phyloP scores from a whole-genome alignment of 2,113 vertebrate species.

The Saccopteryx leptura region DNA sequence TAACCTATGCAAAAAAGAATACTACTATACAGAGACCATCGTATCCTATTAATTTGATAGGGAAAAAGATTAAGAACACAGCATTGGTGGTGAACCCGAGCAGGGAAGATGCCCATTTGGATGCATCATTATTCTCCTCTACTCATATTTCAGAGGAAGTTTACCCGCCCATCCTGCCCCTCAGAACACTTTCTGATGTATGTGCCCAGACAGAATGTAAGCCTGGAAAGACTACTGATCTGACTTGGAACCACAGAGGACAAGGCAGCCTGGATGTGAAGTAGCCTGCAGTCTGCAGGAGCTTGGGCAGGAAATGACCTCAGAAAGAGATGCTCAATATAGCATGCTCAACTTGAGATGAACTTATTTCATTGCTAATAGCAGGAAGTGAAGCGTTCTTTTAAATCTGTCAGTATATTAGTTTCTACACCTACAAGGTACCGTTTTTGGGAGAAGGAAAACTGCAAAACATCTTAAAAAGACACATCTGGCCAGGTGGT shows the following conservation, averaged over 20 bases:
- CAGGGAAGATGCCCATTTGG: not conserved
- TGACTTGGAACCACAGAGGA: not conserved
- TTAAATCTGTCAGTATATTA: not conserved
- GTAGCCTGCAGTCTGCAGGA: not conserved
- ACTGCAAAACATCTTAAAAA: constrained; percentile 9
- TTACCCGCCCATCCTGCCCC: not conserved
- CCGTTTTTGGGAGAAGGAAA: constrained; percentile 32
- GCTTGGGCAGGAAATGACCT: constrained; percentile 19
- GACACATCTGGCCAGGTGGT: not conserved
- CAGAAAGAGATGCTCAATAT: constrained; percentile 45
- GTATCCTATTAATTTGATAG: too few species aligned
- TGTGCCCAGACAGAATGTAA: not conserved
- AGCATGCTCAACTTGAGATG: not conserved
- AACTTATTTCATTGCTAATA: not conserved
- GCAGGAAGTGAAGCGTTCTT: not conserved
- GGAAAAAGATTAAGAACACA: not conserved
- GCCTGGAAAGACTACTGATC: not conserved
- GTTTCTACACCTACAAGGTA: not conserved
- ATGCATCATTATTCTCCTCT: not conserved
- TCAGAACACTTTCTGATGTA: too few species aligned
- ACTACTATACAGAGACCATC: not conserved
- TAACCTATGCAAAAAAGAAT: not conserved
- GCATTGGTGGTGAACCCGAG: rapidly evolving
- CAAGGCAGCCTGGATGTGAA: not conserved
- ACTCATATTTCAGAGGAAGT: not conserved